A percentile compares a stretch with the other conserved stretches of the same genome.
Evolutionary conservation across 2,113 vertebrate species (phyloP).

Genomic region (Nothocercus nigrocapillus): DNA sequence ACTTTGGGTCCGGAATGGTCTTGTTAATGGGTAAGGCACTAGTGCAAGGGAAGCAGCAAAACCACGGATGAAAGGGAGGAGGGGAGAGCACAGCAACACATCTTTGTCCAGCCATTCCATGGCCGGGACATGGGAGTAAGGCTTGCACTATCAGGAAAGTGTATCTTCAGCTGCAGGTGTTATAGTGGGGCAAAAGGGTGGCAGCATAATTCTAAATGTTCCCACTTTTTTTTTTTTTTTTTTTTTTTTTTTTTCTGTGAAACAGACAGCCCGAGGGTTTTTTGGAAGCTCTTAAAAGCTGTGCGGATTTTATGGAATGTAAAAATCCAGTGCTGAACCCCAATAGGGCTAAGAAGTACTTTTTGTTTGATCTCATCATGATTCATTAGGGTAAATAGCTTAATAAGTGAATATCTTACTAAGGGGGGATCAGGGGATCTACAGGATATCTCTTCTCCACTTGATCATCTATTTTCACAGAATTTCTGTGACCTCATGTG

Average conservation of each 20-base stretch:
- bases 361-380: slow-evolving; percentile 33
- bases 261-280: background rate
- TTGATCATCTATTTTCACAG: background rate
- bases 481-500: background rate
- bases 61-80: background rate
- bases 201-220: background rate
- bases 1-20: background rate
- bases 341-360: background rate
- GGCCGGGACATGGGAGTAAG: background rate
- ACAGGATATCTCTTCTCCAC: background rate
- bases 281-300: background rate
- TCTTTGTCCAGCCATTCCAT: background rate
- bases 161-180: background rate
- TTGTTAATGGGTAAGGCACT: background rate
- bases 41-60: background rate
- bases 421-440: background rate
- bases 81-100: fast-evolving
- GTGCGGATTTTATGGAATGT: background rate
- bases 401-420: background rate
- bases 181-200: background rate
- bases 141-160: background rate
- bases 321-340: slow-evolving; percentile 10
- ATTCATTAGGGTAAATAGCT: slow-evolving; percentile 25
- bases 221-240: background rate
- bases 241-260: background rate